These are phyloP conservation scores for Trissolcus japonicus DNA, from an alignment of 2,888 invertebrate genomes.

Conservation along the genomic window DNA sequence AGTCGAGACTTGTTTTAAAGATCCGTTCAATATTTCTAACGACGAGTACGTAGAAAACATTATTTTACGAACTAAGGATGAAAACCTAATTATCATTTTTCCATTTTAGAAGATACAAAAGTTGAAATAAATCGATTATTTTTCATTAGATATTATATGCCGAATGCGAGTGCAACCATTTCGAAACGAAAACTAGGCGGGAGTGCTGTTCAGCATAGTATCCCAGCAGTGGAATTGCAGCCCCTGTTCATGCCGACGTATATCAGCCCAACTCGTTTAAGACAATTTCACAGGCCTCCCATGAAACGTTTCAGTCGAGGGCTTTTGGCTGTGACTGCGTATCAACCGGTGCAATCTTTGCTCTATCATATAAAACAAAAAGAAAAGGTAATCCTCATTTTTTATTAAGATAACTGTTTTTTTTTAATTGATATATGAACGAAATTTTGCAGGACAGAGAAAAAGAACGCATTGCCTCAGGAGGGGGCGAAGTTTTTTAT, in stretches of 20 bases:
- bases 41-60: slow-evolving; percentile 85
- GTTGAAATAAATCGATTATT: not conserved
- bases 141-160: slow-evolving; percentile 86
- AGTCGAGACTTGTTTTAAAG: slow-evolving; percentile 89
- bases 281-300: slow-evolving; percentile 95
- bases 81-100: no score
- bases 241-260: slow-evolving; percentile 97
- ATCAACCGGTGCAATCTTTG: slow-evolving; percentile 90
- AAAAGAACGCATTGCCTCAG: slow-evolving; percentile 93
- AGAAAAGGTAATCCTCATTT: slow-evolving; percentile 81
- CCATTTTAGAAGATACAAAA: not conserved
- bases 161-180: slow-evolving; percentile 89
- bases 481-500: slow-evolving; percentile 99
- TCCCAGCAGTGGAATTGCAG: slow-evolving; percentile 95
- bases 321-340: slow-evolving; percentile 82
- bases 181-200: slow-evolving; percentile 92
- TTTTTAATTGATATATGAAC: no score
- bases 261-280: slow-evolving; percentile 88
- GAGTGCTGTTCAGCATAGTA: slow-evolving; percentile 96
- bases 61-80: not conserved
- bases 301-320: slow-evolving; percentile 93
- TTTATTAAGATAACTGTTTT: not conserved
- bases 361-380: slow-evolving; percentile 94
- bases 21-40: slow-evolving; percentile 98
- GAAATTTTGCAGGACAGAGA: slow-evolving; percentile 82